Evolutionary conservation across 2,888 invertebrate species (phyloP), one percentile per base, ranked within the genome.

Genomic region (Polyommatus icarus): DNA sequence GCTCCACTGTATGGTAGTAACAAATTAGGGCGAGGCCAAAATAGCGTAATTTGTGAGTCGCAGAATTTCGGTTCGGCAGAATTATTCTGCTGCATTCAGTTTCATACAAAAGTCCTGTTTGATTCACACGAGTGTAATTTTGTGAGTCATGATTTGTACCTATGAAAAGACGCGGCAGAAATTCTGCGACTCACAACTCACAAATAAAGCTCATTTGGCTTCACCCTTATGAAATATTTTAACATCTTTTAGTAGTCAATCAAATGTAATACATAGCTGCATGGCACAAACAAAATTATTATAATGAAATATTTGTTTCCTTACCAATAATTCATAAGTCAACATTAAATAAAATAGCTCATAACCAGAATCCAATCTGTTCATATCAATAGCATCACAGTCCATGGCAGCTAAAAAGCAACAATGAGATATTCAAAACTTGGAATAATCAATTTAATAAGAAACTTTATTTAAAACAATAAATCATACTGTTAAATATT

Each of bases 341-440:
- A 94, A 81, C 82, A 92, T 84, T 40, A 85, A 85, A 80, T 89
- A 91, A 83, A 93, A 94, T 40, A 94, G 84, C 83, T 93, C 93
- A 90, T 94, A 94, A 80, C 93, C 93, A 61, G 82, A 80, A 79
- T 93, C 92, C 80, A 94, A 82, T 36, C 88, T 83, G 24, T 86
- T 84, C 84, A 89, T 87, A 77, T 93, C 89, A 80, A 94, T 85
- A 54, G 87, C 88, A 46, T 91, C 87, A 83, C 84, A 86, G 79
- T 94, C 93, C 91, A 94, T 89, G 1, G 93, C 91, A 85, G 89
- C 94, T 93, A 18, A 29, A 67, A 67, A 6, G 29, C 67, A 67
- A 67, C 5, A 61, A 61, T 24, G 12, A 24, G 24, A 24, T 12
- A 61, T 24, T 77, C 59, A 59, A 40, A 15, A 67, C 59, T 20